Evolutionary conservation across 2,113 vertebrate genomes (phyloP), one percentile per base, ranked within the genome.

Genomic region (Lasiurus cinereus): DNA sequence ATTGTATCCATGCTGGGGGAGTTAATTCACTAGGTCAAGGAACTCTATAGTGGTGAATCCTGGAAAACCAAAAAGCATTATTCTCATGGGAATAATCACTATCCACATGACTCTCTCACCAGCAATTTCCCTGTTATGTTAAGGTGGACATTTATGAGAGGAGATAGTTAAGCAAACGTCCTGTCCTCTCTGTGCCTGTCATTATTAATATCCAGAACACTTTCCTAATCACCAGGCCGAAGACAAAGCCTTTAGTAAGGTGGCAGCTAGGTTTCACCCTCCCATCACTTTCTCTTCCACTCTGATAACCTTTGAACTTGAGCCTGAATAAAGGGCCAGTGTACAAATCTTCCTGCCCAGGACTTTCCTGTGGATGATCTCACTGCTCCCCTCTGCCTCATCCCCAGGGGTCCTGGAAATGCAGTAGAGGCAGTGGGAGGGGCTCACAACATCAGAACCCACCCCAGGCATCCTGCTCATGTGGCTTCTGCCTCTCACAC

Each of bases 401-500:
- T 13, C 6, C 11, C 14, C 18, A 12, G 31, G 36, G 70, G 24
- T 22, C 46, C 62, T 77, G 48, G 22, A 43, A 54, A 22, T 10
- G 52, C 31, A 59, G 19, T 46, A 8, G 3, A 48, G 14, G 62
- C 36, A 62, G 29, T 2, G 43, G 76, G 59, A 50, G n/a, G 70
- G 16, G 16, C 24, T 31, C 14, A 14, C 19, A 29, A 15, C 18
- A 11, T 33, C 16, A 11, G 21, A 24, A 46, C 19, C n/a, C 4
- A 27, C 13, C 2, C 15, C 15, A 1, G 8, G 5, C 0, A 2
- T 50, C 54, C 48, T 36, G 7, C 14, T 52, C 31, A 24, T 14
- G 12, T 1, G 27, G 54, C 16, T 2, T 72, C 43, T 22, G 29
- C 21, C 39, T 62, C 54, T 93, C 21, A 18, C 2, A 1, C 15